phyloP scores from a whole-genome alignment of 2,888 invertebrate genomes.

The Xylocampa areola region DNA sequence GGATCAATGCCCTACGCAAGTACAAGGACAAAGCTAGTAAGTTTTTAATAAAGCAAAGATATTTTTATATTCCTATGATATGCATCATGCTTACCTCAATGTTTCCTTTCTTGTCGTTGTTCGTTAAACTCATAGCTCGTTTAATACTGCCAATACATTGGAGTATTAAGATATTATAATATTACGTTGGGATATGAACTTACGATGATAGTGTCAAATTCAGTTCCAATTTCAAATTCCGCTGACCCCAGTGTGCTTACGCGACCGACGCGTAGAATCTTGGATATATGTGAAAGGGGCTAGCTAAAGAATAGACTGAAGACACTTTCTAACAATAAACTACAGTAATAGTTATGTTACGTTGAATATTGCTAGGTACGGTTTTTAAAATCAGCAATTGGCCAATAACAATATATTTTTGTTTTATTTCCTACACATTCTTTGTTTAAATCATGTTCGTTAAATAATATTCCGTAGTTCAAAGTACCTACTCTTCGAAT shows the following conservation, averaged over 20 bases:
- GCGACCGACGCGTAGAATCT: constrained; percentile 16
- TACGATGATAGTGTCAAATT: constrained; percentile 17
- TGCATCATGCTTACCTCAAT: constrained; percentile 33
- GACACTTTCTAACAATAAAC: constrained; percentile 46
- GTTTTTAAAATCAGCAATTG: constrained; percentile 1
- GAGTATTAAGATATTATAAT: constrained; percentile 31
- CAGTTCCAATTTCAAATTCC: constrained; percentile 28
- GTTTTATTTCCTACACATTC: too few species aligned
- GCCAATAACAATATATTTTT: too few species aligned
- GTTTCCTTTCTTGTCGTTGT: constrained; percentile 13
- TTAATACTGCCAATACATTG: constrained; percentile 28
- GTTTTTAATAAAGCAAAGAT: constrained; percentile 8
- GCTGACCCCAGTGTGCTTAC: constrained; percentile 19
- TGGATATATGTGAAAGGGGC: constrained; percentile 48
- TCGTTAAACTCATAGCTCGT: constrained; percentile 40
- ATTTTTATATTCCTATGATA: background rate
- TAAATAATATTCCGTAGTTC: too few species aligned
- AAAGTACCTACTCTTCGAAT: too few species aligned
- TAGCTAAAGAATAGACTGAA: constrained; percentile 11
- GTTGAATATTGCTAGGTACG: constrained; percentile 16
- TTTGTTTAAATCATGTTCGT: too few species aligned
- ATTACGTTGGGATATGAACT: constrained; percentile 8
- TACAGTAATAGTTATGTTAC: too few species aligned
- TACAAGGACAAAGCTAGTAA: constrained; percentile 32
- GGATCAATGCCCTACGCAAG: constrained; percentile 47